Base-by-base conservation (phyloP, 2,888 invertebrate genomes). In the Cheilosia impressa region DNA sequence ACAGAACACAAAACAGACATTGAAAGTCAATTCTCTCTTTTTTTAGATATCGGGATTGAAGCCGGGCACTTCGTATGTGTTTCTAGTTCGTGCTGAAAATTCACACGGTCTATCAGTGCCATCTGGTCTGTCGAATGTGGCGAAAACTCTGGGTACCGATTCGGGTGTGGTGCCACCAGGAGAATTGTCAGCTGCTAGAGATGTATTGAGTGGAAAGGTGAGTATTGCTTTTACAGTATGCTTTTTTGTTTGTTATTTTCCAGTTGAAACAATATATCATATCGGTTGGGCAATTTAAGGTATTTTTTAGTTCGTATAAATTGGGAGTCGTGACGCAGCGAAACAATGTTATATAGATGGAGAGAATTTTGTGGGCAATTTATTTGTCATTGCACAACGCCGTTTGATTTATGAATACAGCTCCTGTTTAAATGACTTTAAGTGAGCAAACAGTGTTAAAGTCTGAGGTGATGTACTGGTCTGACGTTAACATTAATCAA, bases 21-120 rank as follows among this genome's bases (percentile, higher is more conserved):
- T 80, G 66, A 77, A 77, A 71, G 68, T 17, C 55, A 83, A 34
- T 66, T 47, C 71, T 63, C 50, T 66, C 19, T 62, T 62, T 60
- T 87, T 87, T 88, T 88, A 94, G 94, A 93, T 94, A 53, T 93
- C 92, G 27, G 95, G 95, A 89, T 93, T 97, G 87, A 95, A 95
- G 89, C 96, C 96, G 1, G 96, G 96, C 89, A 96, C 96, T 55
- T 94, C 95, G 41, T 98, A 98, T 92, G 94, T 97, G 87, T 98
- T 98, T 91, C 93, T 97, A 82, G 96, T 98, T 45, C 94, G 96
- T 68, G 97, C 97, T 0, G 96, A 97, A 93, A 98, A 97, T 91
- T 94, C 95, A 13, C 96, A 97, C 90, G 98, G 98, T 13, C 93
- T 97, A 55, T 96, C 97, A 1, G 94, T 95, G 50, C 97, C 98